A percentile compares a stretch with the other conserved stretches of the same genome.
phyloP scores from a whole-genome alignment of 2,797 vertebrate species.

The Gambusia yucatana region DNA sequence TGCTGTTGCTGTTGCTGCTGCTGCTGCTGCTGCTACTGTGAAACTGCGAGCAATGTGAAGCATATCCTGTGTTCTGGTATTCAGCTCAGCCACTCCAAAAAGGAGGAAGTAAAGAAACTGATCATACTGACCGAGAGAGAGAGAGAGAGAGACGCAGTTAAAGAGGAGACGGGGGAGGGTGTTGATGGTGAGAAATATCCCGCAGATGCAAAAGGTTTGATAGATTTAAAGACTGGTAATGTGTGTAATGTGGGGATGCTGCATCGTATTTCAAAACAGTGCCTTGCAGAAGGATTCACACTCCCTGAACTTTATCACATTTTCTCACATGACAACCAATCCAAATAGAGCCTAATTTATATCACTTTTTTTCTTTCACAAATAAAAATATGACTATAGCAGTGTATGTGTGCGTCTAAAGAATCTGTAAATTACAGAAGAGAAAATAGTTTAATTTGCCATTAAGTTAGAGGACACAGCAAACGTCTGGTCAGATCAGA shows the following conservation, averaged over 20 bases:
- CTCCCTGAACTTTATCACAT: not conserved
- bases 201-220: slow-evolving; percentile 36
- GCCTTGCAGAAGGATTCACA: not conserved
- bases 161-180: slow-evolving; percentile 17
- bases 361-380: not conserved
- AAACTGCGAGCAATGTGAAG: slow-evolving; percentile 78
- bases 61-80: slow-evolving; percentile 81
- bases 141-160: slow-evolving; percentile 43
- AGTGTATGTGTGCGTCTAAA: not conserved
- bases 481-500: not conserved
- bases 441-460: not conserved
- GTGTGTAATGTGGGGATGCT: not conserved
- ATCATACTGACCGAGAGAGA: slow-evolving; percentile 75
- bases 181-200: slow-evolving; percentile 28
- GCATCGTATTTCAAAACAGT: not conserved
- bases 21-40: slow-evolving; percentile 62
- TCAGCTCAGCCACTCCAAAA: slow-evolving; percentile 79
- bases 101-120: slow-evolving; percentile 92
- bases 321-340: not conserved
- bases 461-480: not conserved
- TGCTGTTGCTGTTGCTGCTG: slow-evolving; percentile 33
- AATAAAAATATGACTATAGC: not conserved
- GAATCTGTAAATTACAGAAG: not conserved
- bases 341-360: not conserved
- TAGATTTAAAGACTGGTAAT: slow-evolving; percentile 30